Evolutionary conservation across 2,797 vertebrate species (phyloP).

Genomic region (Poecilia velifera): DNA sequence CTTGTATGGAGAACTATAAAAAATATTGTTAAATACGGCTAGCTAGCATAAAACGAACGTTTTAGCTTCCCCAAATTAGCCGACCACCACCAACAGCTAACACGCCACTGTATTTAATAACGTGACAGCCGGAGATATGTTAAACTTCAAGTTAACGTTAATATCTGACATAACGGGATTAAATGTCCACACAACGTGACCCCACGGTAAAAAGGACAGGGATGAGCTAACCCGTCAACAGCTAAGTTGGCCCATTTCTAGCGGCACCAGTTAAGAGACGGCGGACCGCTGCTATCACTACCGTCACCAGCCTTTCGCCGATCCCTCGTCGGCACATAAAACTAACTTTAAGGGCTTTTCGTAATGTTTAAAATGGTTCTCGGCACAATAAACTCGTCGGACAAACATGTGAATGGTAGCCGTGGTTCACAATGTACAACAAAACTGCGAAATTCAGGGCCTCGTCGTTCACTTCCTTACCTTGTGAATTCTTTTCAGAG

Average conservation of each 20-base stretch:
- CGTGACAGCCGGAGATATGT: background rate
- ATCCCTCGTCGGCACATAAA: conserved; percentile 46
- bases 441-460: conserved; percentile 69
- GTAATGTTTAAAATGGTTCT: background rate
- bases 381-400: background rate
- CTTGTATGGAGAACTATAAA: background rate
- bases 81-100: conserved; percentile 26
- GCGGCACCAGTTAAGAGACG: conserved; percentile 41
- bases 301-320: conserved; percentile 49
- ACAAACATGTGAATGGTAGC: background rate
- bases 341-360: background rate
- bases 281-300: conserved; percentile 65
- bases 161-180: background rate
- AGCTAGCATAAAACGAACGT: conserved; percentile 15
- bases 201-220: background rate
- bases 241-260: conserved; percentile 44
- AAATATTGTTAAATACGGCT: conserved; percentile 10
- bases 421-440: background rate
- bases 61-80: conserved; percentile 42
- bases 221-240: conserved; percentile 2
- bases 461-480: conserved; percentile 83
- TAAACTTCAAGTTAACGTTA: rapidly evolving
- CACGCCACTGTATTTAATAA: conserved; percentile 2
- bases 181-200: background rate
- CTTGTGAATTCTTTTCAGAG: conserved; percentile 97